These are phyloP conservation scores for Platycnemis pennipes DNA, from an alignment of 2,888 invertebrate genomes.

Conservation along the genomic window DNA sequence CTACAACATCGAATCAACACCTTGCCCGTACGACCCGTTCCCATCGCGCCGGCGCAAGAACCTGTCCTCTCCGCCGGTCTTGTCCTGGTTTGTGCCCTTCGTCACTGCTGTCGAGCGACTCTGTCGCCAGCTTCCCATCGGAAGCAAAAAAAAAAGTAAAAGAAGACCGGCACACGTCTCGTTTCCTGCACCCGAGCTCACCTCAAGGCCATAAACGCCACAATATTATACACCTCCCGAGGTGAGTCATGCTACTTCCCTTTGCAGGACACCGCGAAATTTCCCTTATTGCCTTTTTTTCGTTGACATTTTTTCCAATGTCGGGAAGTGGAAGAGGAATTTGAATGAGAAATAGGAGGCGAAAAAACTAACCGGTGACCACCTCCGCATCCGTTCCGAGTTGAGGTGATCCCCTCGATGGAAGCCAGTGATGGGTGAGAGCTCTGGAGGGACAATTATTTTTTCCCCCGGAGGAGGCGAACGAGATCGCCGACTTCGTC, in stretches of 20 bases:
- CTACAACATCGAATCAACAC: background rate
- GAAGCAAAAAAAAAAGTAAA: background rate
- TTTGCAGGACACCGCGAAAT: conserved; percentile 18
- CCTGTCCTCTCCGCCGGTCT: conserved; percentile 40
- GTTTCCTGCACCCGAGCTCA: conserved; percentile 19
- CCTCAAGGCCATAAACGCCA: conserved; percentile 6
- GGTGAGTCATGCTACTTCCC: background rate
- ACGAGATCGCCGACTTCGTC: background rate
- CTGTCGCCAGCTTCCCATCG: background rate
- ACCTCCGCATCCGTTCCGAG: background rate
- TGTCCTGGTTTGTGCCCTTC: conserved; percentile 3
- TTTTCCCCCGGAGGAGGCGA: background rate
- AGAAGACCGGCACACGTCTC: background rate
- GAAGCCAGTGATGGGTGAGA: background rate
- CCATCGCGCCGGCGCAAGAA: background rate
- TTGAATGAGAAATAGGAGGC: conserved; percentile 26
- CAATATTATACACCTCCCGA: background rate
- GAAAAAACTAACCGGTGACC: background rate
- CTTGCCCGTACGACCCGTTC: conserved; percentile 8
- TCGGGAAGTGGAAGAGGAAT: background rate
- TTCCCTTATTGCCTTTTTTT: conserved; percentile 40
- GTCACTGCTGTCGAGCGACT: background rate
- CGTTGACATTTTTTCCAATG: background rate
- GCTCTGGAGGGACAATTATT: background rate
- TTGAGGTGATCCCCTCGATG: background rate